Conservation (phyloP, 2,888 invertebrate genomes). For the Andrena praecox region DNA sequence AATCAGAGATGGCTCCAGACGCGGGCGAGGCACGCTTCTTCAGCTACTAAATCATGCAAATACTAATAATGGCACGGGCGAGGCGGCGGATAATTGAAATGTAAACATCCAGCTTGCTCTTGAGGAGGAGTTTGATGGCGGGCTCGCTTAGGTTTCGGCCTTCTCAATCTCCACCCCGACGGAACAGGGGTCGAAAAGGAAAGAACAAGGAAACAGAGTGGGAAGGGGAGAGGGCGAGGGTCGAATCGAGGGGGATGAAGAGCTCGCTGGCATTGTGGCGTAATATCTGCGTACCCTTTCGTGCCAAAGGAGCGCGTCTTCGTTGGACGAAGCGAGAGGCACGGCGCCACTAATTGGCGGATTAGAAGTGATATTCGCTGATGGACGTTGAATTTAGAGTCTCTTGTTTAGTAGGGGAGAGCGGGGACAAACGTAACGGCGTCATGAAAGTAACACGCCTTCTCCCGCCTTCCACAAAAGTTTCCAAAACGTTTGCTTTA, state of each 20-base stretch:
- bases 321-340: slow-evolving; percentile 13
- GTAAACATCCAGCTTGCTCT: slow-evolving; percentile 77
- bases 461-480: no score
- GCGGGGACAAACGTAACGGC: no score
- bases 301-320: slow-evolving; percentile 26
- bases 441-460: no score
- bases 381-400: not conserved
- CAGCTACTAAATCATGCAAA: slow-evolving; percentile 81
- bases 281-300: slow-evolving; percentile 46
- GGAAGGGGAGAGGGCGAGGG: slow-evolving; percentile 27
- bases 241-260: slow-evolving; percentile 40
- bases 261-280: slow-evolving; percentile 28
- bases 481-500: no score
- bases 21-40: slow-evolving; percentile 66
- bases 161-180: slow-evolving; percentile 30
- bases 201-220: slow-evolving; percentile 21
- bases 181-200: slow-evolving; percentile 25
- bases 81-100: slow-evolving; percentile 82
- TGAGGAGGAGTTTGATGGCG: slow-evolving; percentile 53
- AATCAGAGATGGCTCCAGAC: slow-evolving; percentile 51
- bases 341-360: not conserved
- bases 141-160: slow-evolving; percentile 47
- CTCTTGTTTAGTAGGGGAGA: no score
- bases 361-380: not conserved
- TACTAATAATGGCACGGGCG: slow-evolving; percentile 79